Conservation (phyloP, 2,888 invertebrate genomes). For the Hydrotaea cyrtoneurina region DNA sequence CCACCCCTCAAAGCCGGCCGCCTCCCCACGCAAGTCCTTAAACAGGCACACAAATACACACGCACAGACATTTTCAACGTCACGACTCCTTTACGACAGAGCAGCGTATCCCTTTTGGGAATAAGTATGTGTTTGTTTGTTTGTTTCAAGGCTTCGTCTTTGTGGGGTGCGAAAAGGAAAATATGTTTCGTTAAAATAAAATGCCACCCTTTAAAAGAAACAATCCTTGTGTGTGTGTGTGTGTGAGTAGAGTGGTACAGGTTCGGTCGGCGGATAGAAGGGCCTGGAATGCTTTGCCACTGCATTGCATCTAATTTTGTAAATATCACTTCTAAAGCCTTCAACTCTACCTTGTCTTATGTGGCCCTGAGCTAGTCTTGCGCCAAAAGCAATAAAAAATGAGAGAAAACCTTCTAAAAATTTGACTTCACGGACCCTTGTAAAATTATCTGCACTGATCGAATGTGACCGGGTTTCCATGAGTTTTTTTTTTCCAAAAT, state of each 20-base stretch:
- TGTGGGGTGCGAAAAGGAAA: constrained; percentile 2
- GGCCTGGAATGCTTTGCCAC: too few species aligned
- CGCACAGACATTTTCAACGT: background rate
- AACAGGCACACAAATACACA: background rate
- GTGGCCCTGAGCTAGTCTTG: too few species aligned
- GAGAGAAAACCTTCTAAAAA: too few species aligned
- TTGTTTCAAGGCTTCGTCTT: constrained; percentile 21
- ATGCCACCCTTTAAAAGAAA: background rate
- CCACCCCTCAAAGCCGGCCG: background rate
- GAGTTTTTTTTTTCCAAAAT: too few species aligned
- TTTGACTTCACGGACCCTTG: too few species aligned
- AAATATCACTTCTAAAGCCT: too few species aligned
- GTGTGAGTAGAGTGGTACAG: background rate
- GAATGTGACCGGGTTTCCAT: too few species aligned
- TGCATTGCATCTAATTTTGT: too few species aligned
- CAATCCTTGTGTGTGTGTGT: background rate
- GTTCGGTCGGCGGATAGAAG: too few species aligned
- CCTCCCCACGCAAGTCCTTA: constrained; percentile 42
- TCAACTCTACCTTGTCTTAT: too few species aligned
- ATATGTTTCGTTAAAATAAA: constrained; percentile 5
- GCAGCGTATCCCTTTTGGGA: constrained; percentile 22
- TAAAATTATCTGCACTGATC: too few species aligned
- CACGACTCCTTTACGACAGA: constrained; percentile 11
- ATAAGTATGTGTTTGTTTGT: constrained; percentile 14
- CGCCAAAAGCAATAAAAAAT: too few species aligned